Base-by-base conservation (phyloP, 2,113 vertebrate genomes). In the Platysteira castanea region DNA sequence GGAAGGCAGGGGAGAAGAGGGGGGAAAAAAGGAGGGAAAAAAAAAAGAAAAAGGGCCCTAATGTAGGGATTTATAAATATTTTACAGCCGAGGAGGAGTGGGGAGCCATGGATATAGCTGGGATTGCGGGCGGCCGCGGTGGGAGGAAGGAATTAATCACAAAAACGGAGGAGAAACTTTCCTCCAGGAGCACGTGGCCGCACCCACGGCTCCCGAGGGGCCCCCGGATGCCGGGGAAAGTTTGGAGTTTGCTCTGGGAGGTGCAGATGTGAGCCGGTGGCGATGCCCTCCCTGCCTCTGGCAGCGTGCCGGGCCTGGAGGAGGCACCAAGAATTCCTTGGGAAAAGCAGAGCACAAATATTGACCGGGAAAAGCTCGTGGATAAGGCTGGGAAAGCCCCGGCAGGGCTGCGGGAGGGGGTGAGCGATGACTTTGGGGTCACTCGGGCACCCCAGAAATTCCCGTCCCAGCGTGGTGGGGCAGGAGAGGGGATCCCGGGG, bases 101-200 rank as follows among this genome's bases (percentile, higher is more conserved):
- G 92, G 94, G 94, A 97, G 92, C 92, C 83, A 17, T 3, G 37
- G 79, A 94, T 97, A 91, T 56, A 97, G 95, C 30, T 87, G 87
- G 8, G 14, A 68, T 28, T 85, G 96, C 69, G 2, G 96, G 96
- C 57, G 77, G 46, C 90, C 31, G 1, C 15, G 90, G 95, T 96
- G 96, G 95, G 95, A 97, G 84, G 90, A 65, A 96, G 90, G 96
- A 87, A 96, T 97, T 96, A 94, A 97, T 96, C 94, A 97, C 85
- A 52, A 37, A 27, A 46, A 75, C 2, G 11, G 69, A 78, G 84
- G 81, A 94, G 93, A 94, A 95, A 87, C 39, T 90, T 94, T 63
- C 28, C 81, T 65, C 0, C 14, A 5, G 91, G 54, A 90, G 73
- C 89, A 68, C 89, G 8, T 54, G 92, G 69, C 61, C 15, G 57